Evolutionary conservation across 2,888 invertebrate species (phyloP).

Genomic region (Rapana venosa): DNA sequence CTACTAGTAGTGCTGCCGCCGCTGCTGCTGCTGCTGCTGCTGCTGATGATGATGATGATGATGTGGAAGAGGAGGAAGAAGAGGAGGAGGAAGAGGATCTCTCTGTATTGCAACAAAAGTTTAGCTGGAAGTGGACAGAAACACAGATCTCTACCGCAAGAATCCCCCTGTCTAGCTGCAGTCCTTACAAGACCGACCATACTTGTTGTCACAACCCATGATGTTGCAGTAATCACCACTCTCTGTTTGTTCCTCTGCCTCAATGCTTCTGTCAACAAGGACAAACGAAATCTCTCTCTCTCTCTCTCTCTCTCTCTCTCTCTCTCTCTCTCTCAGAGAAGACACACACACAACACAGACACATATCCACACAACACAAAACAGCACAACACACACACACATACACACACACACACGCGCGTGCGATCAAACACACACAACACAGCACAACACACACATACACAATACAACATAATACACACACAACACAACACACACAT

Average conservation of each 20-base stretch:
- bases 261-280: neutral
- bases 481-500: neutral
- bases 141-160: too few relatives aligned
- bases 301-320: neutral
- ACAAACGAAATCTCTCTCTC: neutral
- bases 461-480: neutral
- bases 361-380: neutral
- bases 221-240: neutral
- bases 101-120: too few relatives aligned
- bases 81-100: neutral
- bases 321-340: neutral
- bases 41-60: conserved; percentile 28
- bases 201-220: neutral
- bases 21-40: neutral
- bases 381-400: neutral
- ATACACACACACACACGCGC: neutral
- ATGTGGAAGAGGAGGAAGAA: neutral
- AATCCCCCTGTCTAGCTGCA: too few relatives aligned
- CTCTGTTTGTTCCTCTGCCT: neutral
- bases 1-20: neutral
- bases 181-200: neutral
- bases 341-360: neutral
- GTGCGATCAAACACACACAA: neutral
- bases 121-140: too few relatives aligned
- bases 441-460: neutral